These are phyloP conservation scores for Pao palembangensis DNA, from an alignment of 2,113 vertebrate species.

Conservation along the genomic window DNA sequence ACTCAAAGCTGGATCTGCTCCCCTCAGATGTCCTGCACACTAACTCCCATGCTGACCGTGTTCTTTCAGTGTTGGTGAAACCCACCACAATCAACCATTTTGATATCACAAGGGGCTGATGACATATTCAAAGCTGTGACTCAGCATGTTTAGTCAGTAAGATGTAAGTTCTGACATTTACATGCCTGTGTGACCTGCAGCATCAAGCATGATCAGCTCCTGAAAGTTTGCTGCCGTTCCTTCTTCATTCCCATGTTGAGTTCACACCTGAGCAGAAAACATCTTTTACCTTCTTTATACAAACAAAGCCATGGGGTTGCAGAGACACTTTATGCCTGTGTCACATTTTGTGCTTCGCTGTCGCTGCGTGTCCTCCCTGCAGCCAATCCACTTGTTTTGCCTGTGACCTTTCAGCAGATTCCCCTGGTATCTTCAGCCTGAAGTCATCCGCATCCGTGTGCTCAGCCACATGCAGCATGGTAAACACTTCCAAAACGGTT, in stretches of 20 bases:
- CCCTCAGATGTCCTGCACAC: no score
- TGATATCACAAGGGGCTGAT: background rate
- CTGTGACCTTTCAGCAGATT: slow-evolving; percentile 72
- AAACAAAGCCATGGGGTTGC: slow-evolving; percentile 39
- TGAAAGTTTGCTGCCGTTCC: no score
- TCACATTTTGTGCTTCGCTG: slow-evolving; percentile 42
- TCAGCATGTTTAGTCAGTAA: background rate
- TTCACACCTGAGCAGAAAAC: background rate
- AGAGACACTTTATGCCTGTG: slow-evolving; percentile 40
- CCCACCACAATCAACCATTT: background rate
- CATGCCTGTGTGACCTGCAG: slow-evolving; percentile 46
- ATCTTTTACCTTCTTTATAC: slow-evolving; percentile 16
- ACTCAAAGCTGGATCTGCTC: no score
- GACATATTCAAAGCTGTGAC: slow-evolving; percentile 34
- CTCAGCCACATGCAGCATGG: slow-evolving; percentile 63
- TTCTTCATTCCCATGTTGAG: background rate
- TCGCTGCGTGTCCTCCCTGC: slow-evolving; percentile 57
- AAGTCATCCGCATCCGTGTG: slow-evolving; percentile 61
- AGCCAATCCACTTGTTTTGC: slow-evolving; percentile 61
- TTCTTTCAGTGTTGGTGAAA: no score
- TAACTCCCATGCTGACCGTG: no score
- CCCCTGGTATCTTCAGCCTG: slow-evolving; percentile 63
- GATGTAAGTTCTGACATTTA: slow-evolving; percentile 33
- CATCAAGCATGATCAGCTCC: slow-evolving; percentile 19
- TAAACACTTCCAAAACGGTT: slow-evolving; percentile 59